phyloP scores from a whole-genome alignment of 1,140 invertebrate genomes.

The Eumeta japonica region DNA sequence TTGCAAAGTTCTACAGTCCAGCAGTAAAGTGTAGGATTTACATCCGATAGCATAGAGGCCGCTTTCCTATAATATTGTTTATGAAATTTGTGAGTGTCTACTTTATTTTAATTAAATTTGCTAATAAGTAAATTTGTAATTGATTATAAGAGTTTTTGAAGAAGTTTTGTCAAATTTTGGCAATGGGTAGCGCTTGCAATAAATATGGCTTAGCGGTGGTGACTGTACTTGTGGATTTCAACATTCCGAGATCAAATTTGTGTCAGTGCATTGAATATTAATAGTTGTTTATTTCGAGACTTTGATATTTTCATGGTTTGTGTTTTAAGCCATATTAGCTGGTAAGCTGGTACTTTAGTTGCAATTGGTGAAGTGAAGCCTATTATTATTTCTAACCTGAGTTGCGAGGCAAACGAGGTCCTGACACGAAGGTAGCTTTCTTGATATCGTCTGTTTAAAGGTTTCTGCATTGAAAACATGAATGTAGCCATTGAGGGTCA shows the following conservation, averaged over 20 bases:
- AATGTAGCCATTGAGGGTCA: slow-evolving; percentile 89
- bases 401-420: slow-evolving; percentile 91
- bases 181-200: too few relatives aligned
- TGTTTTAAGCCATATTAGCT: too few relatives aligned
- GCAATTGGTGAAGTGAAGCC: not conserved
- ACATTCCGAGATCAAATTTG: too few relatives aligned
- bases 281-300: too few relatives aligned
- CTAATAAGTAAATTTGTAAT: too few relatives aligned
- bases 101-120: not conserved
- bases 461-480: slow-evolving; percentile 90
- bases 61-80: slow-evolving; percentile 63
- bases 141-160: too few relatives aligned
- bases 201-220: too few relatives aligned
- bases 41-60: slow-evolving; percentile 91
- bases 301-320: too few relatives aligned
- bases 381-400: slow-evolving; percentile 23
- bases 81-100: not conserved
- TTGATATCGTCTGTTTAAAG: slow-evolving; percentile 80
- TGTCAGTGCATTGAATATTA: too few relatives aligned
- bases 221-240: too few relatives aligned
- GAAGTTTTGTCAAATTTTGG: too few relatives aligned
- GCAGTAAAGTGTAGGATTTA: slow-evolving; percentile 84
- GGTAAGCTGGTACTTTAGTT: too few relatives aligned
- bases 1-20: slow-evolving; percentile 86
- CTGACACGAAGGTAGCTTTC: slow-evolving; percentile 83